Percentiles rank a stretch among this genome's conserved stretches.
Evolutionary conservation across 2,797 vertebrate species (phyloP).

Genomic region (Rhadinocentrus ornatus): DNA sequence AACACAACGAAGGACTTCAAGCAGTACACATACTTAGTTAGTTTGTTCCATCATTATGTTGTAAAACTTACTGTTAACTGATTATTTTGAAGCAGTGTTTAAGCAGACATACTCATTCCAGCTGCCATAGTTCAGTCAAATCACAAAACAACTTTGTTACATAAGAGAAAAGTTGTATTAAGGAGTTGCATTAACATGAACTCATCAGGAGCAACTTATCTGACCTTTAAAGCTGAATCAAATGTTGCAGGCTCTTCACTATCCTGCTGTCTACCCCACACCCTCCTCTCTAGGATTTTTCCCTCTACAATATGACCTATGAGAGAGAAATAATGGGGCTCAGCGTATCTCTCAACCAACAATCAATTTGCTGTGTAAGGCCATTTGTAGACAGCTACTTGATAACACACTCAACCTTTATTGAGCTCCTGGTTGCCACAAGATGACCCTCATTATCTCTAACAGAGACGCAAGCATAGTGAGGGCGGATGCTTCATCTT

Average conservation of each 20-base stretch:
- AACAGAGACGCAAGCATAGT: conserved; percentile 23
- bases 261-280: conserved; percentile 5
- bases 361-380: conserved; percentile 24
- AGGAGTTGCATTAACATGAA: neutral
- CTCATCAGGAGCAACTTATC: conserved; percentile 6
- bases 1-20: neutral
- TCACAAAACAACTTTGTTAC: neutral
- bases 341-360: neutral
- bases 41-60: neutral
- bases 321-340: conserved; percentile 15
- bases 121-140: conserved; percentile 1
- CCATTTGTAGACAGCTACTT: conserved; percentile 42
- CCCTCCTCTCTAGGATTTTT: conserved; percentile 29
- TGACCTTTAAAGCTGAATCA: conserved; percentile 14
- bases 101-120: neutral
- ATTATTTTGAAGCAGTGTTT: neutral
- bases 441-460: conserved; percentile 55
- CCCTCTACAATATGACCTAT: conserved; percentile 1
- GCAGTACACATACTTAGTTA: neutral
- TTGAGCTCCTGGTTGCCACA: conserved; percentile 52
- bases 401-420: conserved; percentile 60
- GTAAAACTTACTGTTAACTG: conserved; percentile 1
- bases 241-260: conserved; percentile 6
- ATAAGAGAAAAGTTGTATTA: neutral
- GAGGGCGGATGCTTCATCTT: conserved; percentile 18